Conservation (phyloP, 1,140 invertebrate genomes). For the Nasonia longicornis region DNA sequence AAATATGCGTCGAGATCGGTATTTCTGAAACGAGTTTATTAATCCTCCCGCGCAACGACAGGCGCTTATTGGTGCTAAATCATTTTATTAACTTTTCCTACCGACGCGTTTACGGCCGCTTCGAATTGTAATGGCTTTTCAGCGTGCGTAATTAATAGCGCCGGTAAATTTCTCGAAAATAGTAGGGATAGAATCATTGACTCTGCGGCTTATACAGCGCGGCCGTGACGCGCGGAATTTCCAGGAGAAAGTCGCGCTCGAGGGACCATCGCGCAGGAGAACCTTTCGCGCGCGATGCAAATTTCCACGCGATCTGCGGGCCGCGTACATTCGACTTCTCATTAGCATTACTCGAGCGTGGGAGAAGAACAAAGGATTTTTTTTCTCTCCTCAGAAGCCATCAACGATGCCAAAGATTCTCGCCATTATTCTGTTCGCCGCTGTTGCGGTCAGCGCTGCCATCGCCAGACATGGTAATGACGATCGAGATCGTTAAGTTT, state of each 20-base stretch:
- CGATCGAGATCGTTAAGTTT: background rate
- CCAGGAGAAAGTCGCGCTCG: constrained; percentile 58
- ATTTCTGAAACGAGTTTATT: no score
- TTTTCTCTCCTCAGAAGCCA: background rate
- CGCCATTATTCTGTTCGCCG: background rate
- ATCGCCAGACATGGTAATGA: background rate
- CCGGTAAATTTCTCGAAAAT: constrained; percentile 13
- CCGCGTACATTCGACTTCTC: background rate
- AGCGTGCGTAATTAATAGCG: background rate
- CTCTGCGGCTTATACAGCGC: background rate
- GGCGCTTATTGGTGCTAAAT: constrained; percentile 10
- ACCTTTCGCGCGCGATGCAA: constrained; percentile 28
- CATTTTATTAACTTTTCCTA: constrained; percentile 38
- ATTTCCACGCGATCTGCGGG: constrained; percentile 22
- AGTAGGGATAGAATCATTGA: constrained; percentile 8
- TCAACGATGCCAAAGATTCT: constrained; percentile 4
- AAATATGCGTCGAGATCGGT: no score
- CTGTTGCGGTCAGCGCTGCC: background rate
- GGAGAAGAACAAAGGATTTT: background rate
- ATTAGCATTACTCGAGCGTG: background rate
- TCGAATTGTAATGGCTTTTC: background rate
- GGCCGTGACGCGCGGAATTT: constrained; percentile 51
- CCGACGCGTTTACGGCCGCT: background rate
- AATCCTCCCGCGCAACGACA: background rate
- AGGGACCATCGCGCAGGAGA: background rate